Evolutionary conservation across 2,797 vertebrate species (phyloP).

Genomic region (Urophycis tenuis): DNA sequence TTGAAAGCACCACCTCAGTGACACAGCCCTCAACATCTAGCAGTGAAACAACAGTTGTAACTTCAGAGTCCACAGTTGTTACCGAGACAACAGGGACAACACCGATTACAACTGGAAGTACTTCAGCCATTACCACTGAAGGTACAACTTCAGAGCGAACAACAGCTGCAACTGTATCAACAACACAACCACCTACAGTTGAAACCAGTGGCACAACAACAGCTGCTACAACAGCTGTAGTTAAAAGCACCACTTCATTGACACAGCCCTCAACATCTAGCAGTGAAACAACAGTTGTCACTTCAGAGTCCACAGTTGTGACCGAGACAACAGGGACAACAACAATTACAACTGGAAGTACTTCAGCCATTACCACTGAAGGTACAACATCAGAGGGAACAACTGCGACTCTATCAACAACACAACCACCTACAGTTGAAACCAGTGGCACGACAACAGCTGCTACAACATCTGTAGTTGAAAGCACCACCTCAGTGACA

Average conservation of each 20-base stretch:
- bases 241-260: slow-evolving; percentile 6
- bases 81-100: too few relatives aligned
- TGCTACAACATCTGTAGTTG: not conserved
- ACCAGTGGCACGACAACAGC: not conserved
- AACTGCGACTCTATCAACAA: not conserved
- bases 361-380: not conserved
- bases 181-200: too few relatives aligned
- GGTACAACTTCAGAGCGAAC: too few relatives aligned
- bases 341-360: not conserved
- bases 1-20: too few relatives aligned
- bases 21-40: too few relatives aligned
- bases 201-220: too few relatives aligned
- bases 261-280: not conserved
- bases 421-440: not conserved
- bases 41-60: too few relatives aligned
- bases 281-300: not conserved
- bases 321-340: not conserved
- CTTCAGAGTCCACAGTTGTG: not conserved
- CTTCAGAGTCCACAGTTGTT: too few relatives aligned
- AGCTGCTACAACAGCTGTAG: slow-evolving; percentile 2
- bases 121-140: too few relatives aligned
- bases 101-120: too few relatives aligned
- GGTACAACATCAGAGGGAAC: not conserved
- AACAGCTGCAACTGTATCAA: too few relatives aligned
- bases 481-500: not conserved